A percentile compares a stretch with the other conserved stretches of the same genome.
phyloP scores from a whole-genome alignment of 2,888 invertebrate species.

The Coelopa pilipes region DNA sequence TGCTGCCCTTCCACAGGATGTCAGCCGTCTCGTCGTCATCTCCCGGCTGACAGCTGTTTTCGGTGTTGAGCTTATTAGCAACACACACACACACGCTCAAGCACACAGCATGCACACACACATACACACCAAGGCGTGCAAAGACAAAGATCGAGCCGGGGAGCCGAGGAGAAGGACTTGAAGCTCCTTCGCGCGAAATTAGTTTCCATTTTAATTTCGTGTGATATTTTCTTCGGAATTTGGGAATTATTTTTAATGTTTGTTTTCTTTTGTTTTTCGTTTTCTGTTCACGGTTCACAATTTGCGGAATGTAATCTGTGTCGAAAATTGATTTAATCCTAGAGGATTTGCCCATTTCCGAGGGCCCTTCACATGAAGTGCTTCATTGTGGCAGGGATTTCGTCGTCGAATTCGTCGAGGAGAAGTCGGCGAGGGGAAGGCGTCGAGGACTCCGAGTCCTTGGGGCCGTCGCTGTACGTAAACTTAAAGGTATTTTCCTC shows the following conservation, averaged over 20 bases:
- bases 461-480: too few relatives aligned
- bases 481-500: too few relatives aligned
- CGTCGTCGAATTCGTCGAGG: too few relatives aligned
- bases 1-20: too few relatives aligned
- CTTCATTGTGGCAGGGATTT: too few relatives aligned
- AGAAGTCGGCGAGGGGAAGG: too few relatives aligned
- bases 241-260: constrained; percentile 4
- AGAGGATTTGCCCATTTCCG: not conserved
- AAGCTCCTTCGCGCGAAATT: constrained; percentile 5
- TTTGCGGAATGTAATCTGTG: not conserved
- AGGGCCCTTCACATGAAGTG: too few relatives aligned
- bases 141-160: not conserved
- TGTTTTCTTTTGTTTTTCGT: not conserved
- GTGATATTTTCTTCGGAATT: constrained; percentile 10
- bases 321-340: constrained; percentile 3
- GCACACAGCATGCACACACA: not conserved
- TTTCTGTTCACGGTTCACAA: not conserved
- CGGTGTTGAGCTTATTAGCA: constrained; percentile 28
- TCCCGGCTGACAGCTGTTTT: constrained; percentile 22
- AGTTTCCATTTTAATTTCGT: constrained; percentile 10
- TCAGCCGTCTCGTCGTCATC: not conserved
- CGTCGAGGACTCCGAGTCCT: too few relatives aligned
- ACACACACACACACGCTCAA: not conserved
- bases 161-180: too few relatives aligned
- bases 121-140: not conserved